Percentiles rank a stretch among this genome's conserved stretches.
Evolutionary conservation across 2,888 invertebrate species (phyloP).

Genomic region (Stegana nigrithorax): DNA sequence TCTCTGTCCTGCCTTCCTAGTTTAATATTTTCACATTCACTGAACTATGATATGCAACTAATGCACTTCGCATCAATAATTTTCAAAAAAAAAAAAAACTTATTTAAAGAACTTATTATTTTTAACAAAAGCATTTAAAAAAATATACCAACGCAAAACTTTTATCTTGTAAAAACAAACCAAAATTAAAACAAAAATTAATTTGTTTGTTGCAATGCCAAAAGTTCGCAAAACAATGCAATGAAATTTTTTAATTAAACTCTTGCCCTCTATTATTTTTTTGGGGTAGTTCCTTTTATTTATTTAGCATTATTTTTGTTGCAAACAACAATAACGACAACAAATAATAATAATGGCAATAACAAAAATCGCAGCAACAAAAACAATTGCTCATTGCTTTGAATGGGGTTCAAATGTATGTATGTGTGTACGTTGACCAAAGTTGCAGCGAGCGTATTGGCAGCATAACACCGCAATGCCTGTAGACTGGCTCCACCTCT

Average conservation of each 20-base stretch:
- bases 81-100: no score
- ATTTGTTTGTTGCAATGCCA: not conserved
- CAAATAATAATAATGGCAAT: slow-evolving; percentile 38
- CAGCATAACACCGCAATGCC: not conserved
- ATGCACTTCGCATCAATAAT: no score
- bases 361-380: slow-evolving; percentile 25
- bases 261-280: slow-evolving; percentile 31
- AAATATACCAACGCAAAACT: slow-evolving; percentile 12
- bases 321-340: slow-evolving; percentile 30
- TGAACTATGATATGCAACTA: no score
- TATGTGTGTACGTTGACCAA: no score
- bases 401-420: not conserved
- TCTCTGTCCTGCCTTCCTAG: no score
- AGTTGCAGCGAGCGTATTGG: not conserved
- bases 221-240: not conserved
- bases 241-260: slow-evolving; percentile 46
- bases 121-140: no score
- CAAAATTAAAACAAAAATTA: not conserved
- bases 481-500: not conserved
- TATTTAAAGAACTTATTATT: no score
- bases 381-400: not conserved
- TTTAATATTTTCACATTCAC: no score
- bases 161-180: no score
- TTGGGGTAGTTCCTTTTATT: not conserved
- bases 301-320: not conserved